phyloP scores from a whole-genome alignment of 2,797 vertebrate species.

The Hirundo rustica region DNA sequence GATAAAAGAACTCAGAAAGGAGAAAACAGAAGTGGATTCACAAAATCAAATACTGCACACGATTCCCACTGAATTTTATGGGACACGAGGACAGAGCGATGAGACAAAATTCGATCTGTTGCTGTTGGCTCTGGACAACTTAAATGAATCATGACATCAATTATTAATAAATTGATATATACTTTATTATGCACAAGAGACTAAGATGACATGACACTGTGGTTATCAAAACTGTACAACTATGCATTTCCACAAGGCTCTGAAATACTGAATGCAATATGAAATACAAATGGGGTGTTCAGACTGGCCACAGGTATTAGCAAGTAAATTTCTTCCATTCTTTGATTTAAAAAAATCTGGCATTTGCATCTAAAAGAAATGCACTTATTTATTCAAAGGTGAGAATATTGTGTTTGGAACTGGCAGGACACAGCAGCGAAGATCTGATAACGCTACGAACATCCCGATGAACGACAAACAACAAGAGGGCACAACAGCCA shows the following conservation, averaged over 20 bases:
- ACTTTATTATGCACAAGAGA: conserved; percentile 83
- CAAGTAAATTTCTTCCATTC: conserved; percentile 52
- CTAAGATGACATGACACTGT: conserved; percentile 73
- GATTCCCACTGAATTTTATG: background rate
- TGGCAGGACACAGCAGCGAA: conserved; percentile 29
- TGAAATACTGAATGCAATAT: conserved; percentile 66
- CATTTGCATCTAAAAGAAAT: conserved; percentile 56
- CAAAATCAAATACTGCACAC: background rate
- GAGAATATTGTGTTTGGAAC: conserved; percentile 65
- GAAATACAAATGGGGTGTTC: conserved; percentile 68
- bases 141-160: background rate
- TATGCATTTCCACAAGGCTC: conserved; percentile 69
- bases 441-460: conserved; percentile 59
- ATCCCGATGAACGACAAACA: conserved; percentile 61
- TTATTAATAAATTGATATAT: conserved; percentile 75
- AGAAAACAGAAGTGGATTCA: background rate
- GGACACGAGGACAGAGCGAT: background rate
- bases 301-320: conserved; percentile 77
- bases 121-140: background rate
- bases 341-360: background rate
- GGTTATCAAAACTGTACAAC: conserved; percentile 81
- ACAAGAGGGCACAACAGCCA: conserved; percentile 54
- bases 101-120: background rate
- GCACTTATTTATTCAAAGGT: background rate
- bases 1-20: background rate